These are phyloP conservation scores for Sebastes cheni DNA, from an alignment of 2,797 vertebrate species.

Conservation along the genomic window DNA sequence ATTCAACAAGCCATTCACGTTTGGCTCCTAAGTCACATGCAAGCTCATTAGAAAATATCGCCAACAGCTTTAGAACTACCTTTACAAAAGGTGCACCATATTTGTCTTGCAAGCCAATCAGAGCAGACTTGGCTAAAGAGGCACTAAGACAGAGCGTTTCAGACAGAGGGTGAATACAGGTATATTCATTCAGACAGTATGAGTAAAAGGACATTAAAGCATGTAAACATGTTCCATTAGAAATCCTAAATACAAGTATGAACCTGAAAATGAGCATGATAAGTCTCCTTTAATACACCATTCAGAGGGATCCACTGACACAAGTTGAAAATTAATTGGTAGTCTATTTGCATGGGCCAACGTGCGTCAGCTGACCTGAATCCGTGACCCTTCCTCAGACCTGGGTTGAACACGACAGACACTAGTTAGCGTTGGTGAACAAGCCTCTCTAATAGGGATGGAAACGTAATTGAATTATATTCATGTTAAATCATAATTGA, in stretches of 20 bases:
- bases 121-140: too few relatives aligned
- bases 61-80: too few relatives aligned
- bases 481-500: not conserved
- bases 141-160: too few relatives aligned
- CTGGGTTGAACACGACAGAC: not conserved
- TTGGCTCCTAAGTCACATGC: too few relatives aligned
- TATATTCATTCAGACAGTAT: not conserved
- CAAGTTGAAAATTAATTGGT: not conserved
- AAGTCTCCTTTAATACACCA: not conserved
- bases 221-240: not conserved
- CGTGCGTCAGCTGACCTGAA: not conserved
- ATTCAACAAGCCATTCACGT: too few relatives aligned
- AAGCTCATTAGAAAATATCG: too few relatives aligned
- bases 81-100: too few relatives aligned
- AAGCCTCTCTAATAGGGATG: not conserved
- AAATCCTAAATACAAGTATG: not conserved
- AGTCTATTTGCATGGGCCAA: not conserved
- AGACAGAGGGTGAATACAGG: too few relatives aligned
- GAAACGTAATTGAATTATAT: slow-evolving; percentile 1
- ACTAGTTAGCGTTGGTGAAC: not conserved
- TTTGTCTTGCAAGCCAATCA: too few relatives aligned
- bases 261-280: not conserved
- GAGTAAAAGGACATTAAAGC: not conserved
- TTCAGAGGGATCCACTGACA: not conserved
- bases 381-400: not conserved